Evolutionary conservation across 2,888 invertebrate genomes (phyloP), one percentile per base, ranked within the genome.

Genomic region (Philhelius pedissequus): DNA sequence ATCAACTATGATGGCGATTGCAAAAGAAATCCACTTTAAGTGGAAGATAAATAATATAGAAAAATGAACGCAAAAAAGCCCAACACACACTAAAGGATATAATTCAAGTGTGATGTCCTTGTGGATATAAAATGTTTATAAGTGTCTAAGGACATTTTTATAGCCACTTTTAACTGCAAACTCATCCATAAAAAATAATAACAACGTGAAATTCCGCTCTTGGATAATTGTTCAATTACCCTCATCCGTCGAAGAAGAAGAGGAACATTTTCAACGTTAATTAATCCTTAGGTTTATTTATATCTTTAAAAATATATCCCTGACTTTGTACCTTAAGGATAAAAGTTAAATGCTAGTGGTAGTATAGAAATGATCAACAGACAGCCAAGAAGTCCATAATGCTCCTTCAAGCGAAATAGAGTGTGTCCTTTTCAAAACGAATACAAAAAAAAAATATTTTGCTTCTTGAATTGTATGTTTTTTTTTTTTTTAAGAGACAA

Each of bases 1-100:
- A 91, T 76, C 91, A 91, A 86, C 90, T 91, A 89, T 91, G 91
- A 91, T 91, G 91, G 88, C 88, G 89, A 54, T 56, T 56, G 69
- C 27, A 54, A 58, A 20, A 45, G 35, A 83, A 79, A 66, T 58
- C 74, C 40, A 27, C 70, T 64, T 52, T 74, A 64, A 75, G 75
- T 70, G 70, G 43, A 45, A 83, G 50, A 79, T 79, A 79, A 70
- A 74, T 43, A 48, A 20, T 4, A 52, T 4, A 52, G 11, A 52
- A 50, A n/a, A 48, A 15, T n/a, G n/a, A n/a, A n/a, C n/a, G n/a
- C n/a, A 32, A 32, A 9, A 32, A 27, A 8, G 3, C 13, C 38
- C 13, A 48, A 3, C 11, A 25, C 50, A 50, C 11, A 30, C 18
- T 48, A 11, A 27, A 40, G 18, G 62, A 52, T 22, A 25, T 15